Evolutionary conservation across 1,140 invertebrate species (phyloP), one percentile per base, ranked within the genome.

Genomic region (Polypedilum vanderplanki): DNA sequence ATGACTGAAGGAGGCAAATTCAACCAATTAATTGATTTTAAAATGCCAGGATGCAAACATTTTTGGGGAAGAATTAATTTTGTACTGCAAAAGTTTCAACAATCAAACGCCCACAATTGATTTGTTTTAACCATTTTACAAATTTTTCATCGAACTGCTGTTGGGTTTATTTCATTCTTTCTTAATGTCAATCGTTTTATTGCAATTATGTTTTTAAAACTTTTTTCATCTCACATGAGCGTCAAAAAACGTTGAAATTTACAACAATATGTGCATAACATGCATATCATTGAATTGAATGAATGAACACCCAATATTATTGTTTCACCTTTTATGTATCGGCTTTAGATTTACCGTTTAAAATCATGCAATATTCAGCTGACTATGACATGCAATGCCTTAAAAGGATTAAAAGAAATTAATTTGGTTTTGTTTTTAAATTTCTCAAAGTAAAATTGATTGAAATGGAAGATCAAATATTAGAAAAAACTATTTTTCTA

Each of bases 221-320:
- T 57, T 57, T 57, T 57, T 33, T 33, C 24, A 33, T 33, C n/a
- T 33, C 24, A 33, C 5, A 8, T n/a, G n/a, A 57, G 46, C 46
- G 46, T n/a, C 46, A 57, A n/a, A n/a, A n/a, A 57, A 4, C 46
- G 46, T 57, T 57, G 12, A 57, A n/a, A n/a, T 46, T 57, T 57
- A 57, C 46, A 57, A 57, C n/a, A n/a, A n/a, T 57, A 57, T 57
- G 46, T 57, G 12, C 46, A 57, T n/a, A n/a, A n/a, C n/a, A n/a
- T 33, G 24, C 24, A 33, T 33, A 33, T 33, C n/a, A n/a, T n/a
- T n/a, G n/a, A 15, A 57, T 57, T 57, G 46, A 57, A 15, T 57
- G 46, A 57, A 57, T 57, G 46, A 57, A n/a, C 46, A 57, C n/a
- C 15, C 46, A 57, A 57, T 57, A n/a, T 57, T 57, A 57, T 57